Base-by-base conservation (phyloP, 2,888 invertebrate genomes). In the Cerastis rubricosa region DNA sequence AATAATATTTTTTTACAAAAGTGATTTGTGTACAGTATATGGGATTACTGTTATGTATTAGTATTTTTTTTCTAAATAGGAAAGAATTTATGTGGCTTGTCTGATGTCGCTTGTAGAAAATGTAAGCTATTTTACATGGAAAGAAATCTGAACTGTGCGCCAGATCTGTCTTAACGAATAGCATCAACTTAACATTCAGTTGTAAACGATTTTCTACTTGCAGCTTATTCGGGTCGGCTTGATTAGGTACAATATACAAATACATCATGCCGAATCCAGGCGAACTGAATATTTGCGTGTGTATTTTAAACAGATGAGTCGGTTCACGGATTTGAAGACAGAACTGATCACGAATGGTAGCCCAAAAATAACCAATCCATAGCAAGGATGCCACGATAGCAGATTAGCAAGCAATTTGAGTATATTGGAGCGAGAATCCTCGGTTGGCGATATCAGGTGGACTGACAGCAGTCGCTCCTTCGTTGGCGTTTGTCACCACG, bases 371-470 rank as follows among this genome's bases (percentile, higher is more conserved):
- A n/a, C 29, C 29, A 12, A 45, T 40, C 11, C 61, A 11, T 54
- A 35, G 22, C n/a, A 19, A 19, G 25, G 22, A 22, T 25, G 8
- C 14, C 19, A 66, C 2, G 25, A 45, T 19, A 43, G 51, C n/a
- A 49, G 35, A 7, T 90, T 91, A 96, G 85, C 98, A 98, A 7
- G 97, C 97, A 73, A 97, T 90, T 93, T 98, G 98, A 63, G 97
- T 96, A 92, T 98, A 98, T 8, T 96, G 92, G 22, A 98, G 93
- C 14, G 97, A 97, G 93, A 98, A 98, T 25, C 98, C 98, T 80
- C 98, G 95, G 93, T 98, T 98, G 47, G 97, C 97, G 78, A 97
- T 97, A 89, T 98, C 98, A 4, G 97, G 95, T 11, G 97, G 93
- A 0, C 93, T 92, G 1, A 91, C 87, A 0, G 95, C 92, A 0